Conservation (phyloP, 2,888 invertebrate genomes). For the Choristoneura rosaceana region DNA sequence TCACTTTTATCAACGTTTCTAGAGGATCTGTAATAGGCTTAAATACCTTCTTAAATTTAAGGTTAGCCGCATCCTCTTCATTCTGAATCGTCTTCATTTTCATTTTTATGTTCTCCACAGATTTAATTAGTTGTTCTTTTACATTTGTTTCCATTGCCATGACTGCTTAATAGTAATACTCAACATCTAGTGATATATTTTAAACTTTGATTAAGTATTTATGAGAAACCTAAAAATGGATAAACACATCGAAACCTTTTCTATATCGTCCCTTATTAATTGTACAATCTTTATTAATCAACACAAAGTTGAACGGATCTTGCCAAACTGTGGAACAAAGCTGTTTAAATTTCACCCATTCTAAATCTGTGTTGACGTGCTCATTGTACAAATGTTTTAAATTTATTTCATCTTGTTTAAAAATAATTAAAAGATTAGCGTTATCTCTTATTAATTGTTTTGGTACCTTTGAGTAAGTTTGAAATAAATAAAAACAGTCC, state of each 20-base stretch:
- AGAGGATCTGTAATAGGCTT: background rate
- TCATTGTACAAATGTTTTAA: too few relatives aligned
- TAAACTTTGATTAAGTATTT: background rate
- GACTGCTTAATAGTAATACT: background rate
- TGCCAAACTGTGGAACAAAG: background rate
- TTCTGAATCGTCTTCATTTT: slow-evolving; percentile 5
- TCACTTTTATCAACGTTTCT: slow-evolving; percentile 1
- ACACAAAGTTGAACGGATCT: background rate
- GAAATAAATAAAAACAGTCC: slow-evolving; percentile 33
- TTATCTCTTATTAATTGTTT: slow-evolving; percentile 8
- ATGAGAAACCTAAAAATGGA: too few relatives aligned
- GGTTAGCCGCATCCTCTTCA: slow-evolving; percentile 3
- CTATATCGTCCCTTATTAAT: slow-evolving; percentile 6
- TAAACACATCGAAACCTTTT: slow-evolving; percentile 3
- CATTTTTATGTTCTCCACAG: background rate
- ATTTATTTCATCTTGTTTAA: slow-evolving; percentile 6
- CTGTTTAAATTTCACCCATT: slow-evolving; percentile 1
- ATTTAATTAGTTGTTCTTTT: slow-evolving; percentile 11
- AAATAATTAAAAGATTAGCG: slow-evolving; percentile 3
- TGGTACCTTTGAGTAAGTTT: slow-evolving; percentile 2
- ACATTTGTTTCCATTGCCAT: slow-evolving; percentile 6
- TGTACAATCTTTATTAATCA: slow-evolving; percentile 7
- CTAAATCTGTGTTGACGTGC: too few relatives aligned
- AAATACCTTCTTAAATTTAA: too few relatives aligned
- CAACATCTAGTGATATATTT: background rate